These are phyloP conservation scores for Manduca sexta DNA, from an alignment of 1,140 invertebrate genomes.

Conservation along the genomic window DNA sequence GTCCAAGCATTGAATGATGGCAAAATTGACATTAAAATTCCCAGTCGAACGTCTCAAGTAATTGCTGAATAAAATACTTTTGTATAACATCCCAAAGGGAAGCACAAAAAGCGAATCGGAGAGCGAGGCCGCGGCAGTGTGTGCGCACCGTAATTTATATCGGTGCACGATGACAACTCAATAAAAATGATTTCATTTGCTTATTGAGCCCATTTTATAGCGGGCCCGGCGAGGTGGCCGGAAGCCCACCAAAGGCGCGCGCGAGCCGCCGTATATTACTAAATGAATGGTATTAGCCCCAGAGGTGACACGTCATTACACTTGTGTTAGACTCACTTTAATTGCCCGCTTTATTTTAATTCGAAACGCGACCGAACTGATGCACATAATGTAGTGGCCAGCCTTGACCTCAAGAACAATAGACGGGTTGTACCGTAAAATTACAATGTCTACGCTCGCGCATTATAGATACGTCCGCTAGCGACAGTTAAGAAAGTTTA, in stretches of 20 bases:
- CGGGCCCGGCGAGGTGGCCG: constrained; percentile 37
- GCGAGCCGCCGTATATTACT: constrained; percentile 24
- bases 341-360: constrained; percentile 25
- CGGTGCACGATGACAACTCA: constrained; percentile 65
- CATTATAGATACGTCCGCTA: constrained; percentile 29
- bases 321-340: constrained; percentile 26
- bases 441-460: constrained; percentile 36
- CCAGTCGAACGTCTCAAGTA: constrained; percentile 63
- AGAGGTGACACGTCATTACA: constrained; percentile 27
- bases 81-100: constrained; percentile 61
- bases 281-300: constrained; percentile 28
- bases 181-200: constrained; percentile 73
- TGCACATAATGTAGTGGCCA: neutral
- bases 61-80: constrained; percentile 72
- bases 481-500: constrained; percentile 23
- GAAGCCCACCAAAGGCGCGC: constrained; percentile 49
- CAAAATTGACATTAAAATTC: constrained; percentile 71
- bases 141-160: constrained; percentile 63
- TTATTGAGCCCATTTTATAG: constrained; percentile 71
- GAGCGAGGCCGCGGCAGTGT: constrained; percentile 34
- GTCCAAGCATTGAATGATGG: constrained; percentile 61
- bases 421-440: constrained; percentile 34
- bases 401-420: constrained; percentile 20
- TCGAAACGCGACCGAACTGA: neutral
- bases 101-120: constrained; percentile 54